Base-by-base conservation (phyloP, 2,797 vertebrate genomes). In the Spinibarbus caldwelli region DNA sequence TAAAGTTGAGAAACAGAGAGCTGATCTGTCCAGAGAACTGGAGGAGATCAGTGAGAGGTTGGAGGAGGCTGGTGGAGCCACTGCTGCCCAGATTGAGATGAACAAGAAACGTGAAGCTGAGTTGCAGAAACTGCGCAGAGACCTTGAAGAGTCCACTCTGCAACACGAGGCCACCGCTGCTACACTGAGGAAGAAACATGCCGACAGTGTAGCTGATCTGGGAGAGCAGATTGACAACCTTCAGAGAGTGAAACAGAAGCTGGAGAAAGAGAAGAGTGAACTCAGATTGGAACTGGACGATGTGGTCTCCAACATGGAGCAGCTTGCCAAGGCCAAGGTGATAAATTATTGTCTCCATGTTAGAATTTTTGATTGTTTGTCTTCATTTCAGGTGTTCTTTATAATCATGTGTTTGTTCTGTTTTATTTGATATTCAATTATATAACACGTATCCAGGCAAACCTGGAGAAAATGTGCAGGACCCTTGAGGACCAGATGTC, bases 171-270 rank as follows among this genome's bases (percentile, higher is more conserved):
- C 96, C 62, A 97, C 93, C 0, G 85, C 93, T 0, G 93, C 96
- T 0, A 8, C 96, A 0, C 91, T 97, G n/a, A 87, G 95, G 6
- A 97, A 73, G 71, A 73, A 73, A 47, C 71, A 73, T 0, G 94
- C 95, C 0, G 96, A 97, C 86, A 96, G 93, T 0, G 91, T 96
- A 11, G 96, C 95, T 0, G 97, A 97, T 90, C 95, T 97, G 9
- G 96, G 96, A 73, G 96, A 97, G 89, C 96, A 97, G 93, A 95
- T 96, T 0, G 96, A 97, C 93, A 97, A 96, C 93, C 94, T 98
- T 81, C 97, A 98, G 64, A 92, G 95, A 0, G 95, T 96, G 81
- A 96, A 96, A 64, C 95, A 96, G 92, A 96, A 95, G 89, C 92
- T 96, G 95, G 71, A 73, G 71, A 73, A 73, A 73, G 71, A 73